phyloP scores from a whole-genome alignment of 2,888 invertebrate genomes.

The Morpho deidamia region DNA sequence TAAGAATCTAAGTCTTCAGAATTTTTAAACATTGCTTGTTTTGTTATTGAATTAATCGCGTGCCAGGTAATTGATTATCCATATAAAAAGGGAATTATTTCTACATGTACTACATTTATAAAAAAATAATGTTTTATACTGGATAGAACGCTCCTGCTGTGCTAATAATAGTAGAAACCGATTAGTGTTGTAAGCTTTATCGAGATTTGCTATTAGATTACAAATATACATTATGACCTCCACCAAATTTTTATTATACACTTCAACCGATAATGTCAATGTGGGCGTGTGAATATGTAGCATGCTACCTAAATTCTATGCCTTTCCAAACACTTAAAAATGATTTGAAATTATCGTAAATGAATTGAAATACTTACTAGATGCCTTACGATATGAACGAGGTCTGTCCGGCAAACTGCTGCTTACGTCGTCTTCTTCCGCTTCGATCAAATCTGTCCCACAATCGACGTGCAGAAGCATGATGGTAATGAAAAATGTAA shows the following conservation, averaged over 20 bases:
- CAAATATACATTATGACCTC: constrained; percentile 6
- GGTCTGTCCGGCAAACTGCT: constrained; percentile 66
- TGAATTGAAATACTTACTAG: constrained; percentile 66
- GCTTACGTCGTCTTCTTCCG: constrained; percentile 75
- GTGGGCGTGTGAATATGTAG: constrained; percentile 1
- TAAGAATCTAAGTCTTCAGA: neutral
- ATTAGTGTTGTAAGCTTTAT: constrained; percentile 2
- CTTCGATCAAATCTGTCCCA: constrained; percentile 77
- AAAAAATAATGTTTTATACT: neutral
- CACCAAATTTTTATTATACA: constrained; percentile 5
- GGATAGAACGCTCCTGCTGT: neutral
- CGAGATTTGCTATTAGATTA: constrained; percentile 14
- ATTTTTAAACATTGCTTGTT: neutral
- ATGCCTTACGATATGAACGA: constrained; percentile 73
- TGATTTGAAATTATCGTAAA: neutral
- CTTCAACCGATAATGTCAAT: neutral
- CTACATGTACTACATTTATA: neutral
- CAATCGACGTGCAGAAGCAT: constrained; percentile 43
- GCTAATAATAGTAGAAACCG: constrained; percentile 23
- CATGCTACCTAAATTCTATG: neutral
- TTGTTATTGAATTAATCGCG: neutral
- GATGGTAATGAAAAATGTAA: constrained; percentile 38
- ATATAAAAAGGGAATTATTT: neutral
- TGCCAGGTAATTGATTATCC: neutral
- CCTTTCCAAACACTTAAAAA: neutral